Base-by-base conservation (phyloP, 2,113 vertebrate species). In the Dipodomys stephensi region DNA sequence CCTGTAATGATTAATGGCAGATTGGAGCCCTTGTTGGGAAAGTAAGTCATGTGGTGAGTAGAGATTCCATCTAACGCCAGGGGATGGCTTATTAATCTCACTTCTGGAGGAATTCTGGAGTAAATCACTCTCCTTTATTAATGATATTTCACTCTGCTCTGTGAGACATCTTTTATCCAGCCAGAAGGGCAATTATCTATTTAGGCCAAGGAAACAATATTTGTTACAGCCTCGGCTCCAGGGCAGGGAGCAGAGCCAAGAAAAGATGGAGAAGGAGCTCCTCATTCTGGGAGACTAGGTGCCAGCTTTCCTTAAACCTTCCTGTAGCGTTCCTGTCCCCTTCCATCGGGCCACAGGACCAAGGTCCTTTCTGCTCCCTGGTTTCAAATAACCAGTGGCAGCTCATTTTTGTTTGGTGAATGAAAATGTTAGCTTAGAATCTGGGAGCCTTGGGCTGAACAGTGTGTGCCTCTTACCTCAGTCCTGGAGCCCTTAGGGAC, bases 101-200 rank as follows among this genome's bases (percentile, higher is more conserved):
- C 98, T 98, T 98, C 98, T 98, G 97, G 98, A 98, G 98, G 98
- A 98, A 98, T 98, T 98, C 95, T 97, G 97, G 97, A 98, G 98
- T 98, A 98, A 98, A 98, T 98, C 98, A 98, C 97, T 98, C 98
- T 98, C 97, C 98, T 98, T 98, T 98, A 98, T 98, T 98, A 98
- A 98, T 98, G 98, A 98, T 98, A 98, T 98, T 98, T 98, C 98
- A 98, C 97, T 98, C 97, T 97, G 96, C 98, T 98, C 98, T 9
- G 90, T 2, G 94, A 98, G 98, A 98, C 97, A 98, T 98, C 98
- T 98, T 98, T 98, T 98, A 98, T 97, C 98, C 97, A 98, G 98
- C 97, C 98, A 98, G 98, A 98, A 98, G 97, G 98, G 98, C 98
- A 98, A 98, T 98, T 98, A 98, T 98, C 97, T 98, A 97, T 98